These are phyloP conservation scores for Leuctra nigra DNA, from an alignment of 2,888 invertebrate species.

Conservation along the genomic window DNA sequence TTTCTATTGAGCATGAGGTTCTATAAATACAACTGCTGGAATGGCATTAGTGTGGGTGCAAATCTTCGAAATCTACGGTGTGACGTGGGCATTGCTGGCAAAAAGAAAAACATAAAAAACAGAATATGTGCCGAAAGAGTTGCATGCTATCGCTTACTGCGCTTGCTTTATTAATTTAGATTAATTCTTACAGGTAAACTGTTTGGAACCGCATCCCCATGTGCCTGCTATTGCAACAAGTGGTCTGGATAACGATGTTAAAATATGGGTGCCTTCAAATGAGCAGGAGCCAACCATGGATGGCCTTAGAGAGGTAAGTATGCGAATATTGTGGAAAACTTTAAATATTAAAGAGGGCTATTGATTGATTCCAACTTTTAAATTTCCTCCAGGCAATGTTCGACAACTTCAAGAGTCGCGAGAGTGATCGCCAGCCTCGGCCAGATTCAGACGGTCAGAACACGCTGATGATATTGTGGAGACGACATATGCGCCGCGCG, in stretches of 20 bases:
- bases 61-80: too few species aligned
- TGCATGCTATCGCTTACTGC: too few species aligned
- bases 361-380: background rate
- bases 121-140: too few species aligned
- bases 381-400: constrained; percentile 33
- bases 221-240: constrained; percentile 84
- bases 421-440: constrained; percentile 38
- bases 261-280: constrained; percentile 81
- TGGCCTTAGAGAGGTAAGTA: constrained; percentile 39
- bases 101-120: too few species aligned
- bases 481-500: constrained; percentile 42
- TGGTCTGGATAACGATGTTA: constrained; percentile 86
- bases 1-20: too few species aligned
- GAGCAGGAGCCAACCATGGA: constrained; percentile 50
- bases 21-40: too few species aligned
- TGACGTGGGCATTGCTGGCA: too few species aligned
- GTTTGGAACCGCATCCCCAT: constrained; percentile 84
- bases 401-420: constrained; percentile 40
- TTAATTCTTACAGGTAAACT: constrained; percentile 74
- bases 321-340: too few species aligned
- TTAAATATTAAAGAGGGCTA: too few species aligned
- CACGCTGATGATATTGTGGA: constrained; percentile 47
- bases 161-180: too few species aligned
- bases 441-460: constrained; percentile 42
- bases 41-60: too few species aligned